These are phyloP conservation scores for Rhynchotus rufescens DNA, from an alignment of 2,797 vertebrate genomes.

Conservation along the genomic window DNA sequence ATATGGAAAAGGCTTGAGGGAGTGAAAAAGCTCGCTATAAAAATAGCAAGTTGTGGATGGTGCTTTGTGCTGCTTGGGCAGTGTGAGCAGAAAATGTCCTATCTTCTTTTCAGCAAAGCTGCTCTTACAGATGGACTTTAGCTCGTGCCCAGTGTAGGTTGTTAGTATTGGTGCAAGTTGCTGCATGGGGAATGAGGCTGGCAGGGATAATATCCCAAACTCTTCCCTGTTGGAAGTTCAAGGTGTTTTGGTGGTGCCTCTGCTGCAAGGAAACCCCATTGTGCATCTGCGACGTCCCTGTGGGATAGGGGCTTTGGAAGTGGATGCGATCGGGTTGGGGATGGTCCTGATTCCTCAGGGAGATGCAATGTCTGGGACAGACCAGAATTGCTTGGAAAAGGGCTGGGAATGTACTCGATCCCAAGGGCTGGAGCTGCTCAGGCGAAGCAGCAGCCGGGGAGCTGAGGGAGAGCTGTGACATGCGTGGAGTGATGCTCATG, in stretches of 20 bases:
- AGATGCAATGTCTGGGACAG: background rate
- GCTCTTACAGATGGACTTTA: too few relatives aligned
- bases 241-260: accelerated
- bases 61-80: background rate
- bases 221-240: background rate
- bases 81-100: background rate
- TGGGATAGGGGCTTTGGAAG: too few relatives aligned
- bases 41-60: background rate
- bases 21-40: accelerated
- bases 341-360: background rate
- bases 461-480: too few relatives aligned
- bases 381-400: background rate
- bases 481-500: too few relatives aligned
- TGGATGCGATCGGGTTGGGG: background rate
- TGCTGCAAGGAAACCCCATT: background rate
- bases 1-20: background rate
- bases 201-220: background rate
- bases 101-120: too few relatives aligned
- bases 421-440: accelerated
- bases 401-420: background rate
- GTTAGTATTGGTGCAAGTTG: accelerated
- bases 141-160: background rate
- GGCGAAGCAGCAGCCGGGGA: background rate
- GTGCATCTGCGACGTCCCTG: too few relatives aligned
- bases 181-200: background rate